Base-by-base conservation (phyloP, 2,888 invertebrate species). In the Hypselothyrea guttata region DNA sequence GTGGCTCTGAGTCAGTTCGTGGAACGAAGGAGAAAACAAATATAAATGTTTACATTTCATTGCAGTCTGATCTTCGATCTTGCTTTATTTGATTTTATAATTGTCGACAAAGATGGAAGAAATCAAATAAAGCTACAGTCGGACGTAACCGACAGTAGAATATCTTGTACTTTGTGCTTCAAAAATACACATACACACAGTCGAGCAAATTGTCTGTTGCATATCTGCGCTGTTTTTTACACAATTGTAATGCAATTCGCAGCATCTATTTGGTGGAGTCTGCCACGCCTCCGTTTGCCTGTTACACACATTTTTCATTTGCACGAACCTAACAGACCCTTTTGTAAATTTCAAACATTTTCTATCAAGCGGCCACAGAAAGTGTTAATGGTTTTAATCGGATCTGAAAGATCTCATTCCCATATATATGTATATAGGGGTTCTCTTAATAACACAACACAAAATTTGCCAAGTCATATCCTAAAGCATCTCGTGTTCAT, bases 381-480 rank as follows among this genome's bases (percentile, higher is more conserved):
- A 68, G 86, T 84, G 86, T 85, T 84, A 84, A 84, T 84, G 86
- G 84, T 56, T 85, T 85, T 85, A 84, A 84, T 84, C 84, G 81
- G 86, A 84, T 84, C 64, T 71, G 57, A 70, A 62, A 77, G 70
- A 83, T 83, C 83, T 77, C 58, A 3, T 9, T 15, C 9, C 5
- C 7, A 12, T 41, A 11, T 46, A 11, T 4, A 13, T 12, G 44
- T 46, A 53, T 52, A 28, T 11, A 13, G 40, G 33, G 38, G 38
- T 33, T 31, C 56, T 63, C 51, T 64, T 72, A 71, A 82, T 86
- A 78, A 82, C 69, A 67, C 72, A 65, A 67, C 22, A 22, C 22
- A 22, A 75, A 85, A 77, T 85, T 85, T 81, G 84, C 78, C 86
- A 74, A 75, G 86, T 86, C 84, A 86, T 85, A 84, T 81, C 86